Evolutionary conservation across 2,797 vertebrate genomes (phyloP).

Genomic region (Calcarius lapponicus): DNA sequence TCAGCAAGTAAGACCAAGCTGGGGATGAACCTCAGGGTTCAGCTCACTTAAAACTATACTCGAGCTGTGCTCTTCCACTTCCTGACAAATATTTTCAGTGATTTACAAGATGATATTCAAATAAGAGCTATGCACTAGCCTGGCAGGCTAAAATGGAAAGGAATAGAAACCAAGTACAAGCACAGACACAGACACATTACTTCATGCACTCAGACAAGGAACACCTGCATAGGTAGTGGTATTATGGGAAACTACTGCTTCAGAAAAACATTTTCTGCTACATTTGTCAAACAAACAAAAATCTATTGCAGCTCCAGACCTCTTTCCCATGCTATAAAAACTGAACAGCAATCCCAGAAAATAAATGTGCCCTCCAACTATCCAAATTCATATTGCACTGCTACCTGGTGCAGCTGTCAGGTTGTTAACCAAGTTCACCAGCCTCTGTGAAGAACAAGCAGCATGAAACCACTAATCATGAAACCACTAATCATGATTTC

Average conservation of each 20-base stretch:
- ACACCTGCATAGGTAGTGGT: background rate
- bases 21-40: background rate
- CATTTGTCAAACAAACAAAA: slow-evolving; percentile 23
- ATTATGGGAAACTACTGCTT: background rate
- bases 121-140: background rate
- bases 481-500: background rate
- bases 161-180: background rate
- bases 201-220: background rate
- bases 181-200: background rate
- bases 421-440: background rate
- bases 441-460: background rate
- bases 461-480: background rate
- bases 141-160: background rate
- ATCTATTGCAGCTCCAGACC: background rate
- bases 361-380: background rate
- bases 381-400: background rate
- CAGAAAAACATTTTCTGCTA: background rate
- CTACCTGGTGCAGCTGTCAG: background rate
- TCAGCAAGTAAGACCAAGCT: background rate
- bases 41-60: background rate
- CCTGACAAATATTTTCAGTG: background rate
- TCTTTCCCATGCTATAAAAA: background rate
- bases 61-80: background rate
- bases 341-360: background rate
- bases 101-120: background rate